A percentile compares a stretch with the other conserved stretches of the same genome.
These are phyloP conservation scores for Eledone cirrhosa DNA, from an alignment of 2,888 invertebrate genomes.

Conservation along the genomic window DNA sequence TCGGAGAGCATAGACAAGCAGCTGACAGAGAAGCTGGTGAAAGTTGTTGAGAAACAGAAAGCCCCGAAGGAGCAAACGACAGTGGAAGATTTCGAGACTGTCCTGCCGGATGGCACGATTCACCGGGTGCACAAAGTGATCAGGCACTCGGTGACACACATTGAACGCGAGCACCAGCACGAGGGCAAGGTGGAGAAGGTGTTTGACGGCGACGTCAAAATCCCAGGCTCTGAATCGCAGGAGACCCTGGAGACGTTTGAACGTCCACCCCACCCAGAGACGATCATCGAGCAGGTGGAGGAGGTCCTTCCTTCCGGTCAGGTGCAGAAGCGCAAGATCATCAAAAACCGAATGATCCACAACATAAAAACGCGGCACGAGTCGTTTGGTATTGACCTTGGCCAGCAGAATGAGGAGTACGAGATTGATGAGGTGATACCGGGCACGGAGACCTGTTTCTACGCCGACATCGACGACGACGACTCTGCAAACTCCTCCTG, in stretches of 20 bases:
- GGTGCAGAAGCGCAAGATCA: slow-evolving; percentile 50
- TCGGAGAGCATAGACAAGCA: slow-evolving; percentile 46
- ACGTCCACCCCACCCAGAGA: slow-evolving; percentile 46
- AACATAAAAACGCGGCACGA: slow-evolving; percentile 50
- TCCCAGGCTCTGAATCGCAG: slow-evolving; percentile 39
- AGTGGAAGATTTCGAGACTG: slow-evolving; percentile 49
- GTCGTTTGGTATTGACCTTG: slow-evolving; percentile 49
- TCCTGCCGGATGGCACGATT: slow-evolving; percentile 57
- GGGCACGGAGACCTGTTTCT: slow-evolving; percentile 56
- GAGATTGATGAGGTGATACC: slow-evolving; percentile 58
- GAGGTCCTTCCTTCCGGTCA: slow-evolving; percentile 55
- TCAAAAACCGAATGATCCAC: slow-evolving; percentile 57
- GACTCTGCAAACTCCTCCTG: background rate
- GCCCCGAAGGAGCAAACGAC: slow-evolving; percentile 46
- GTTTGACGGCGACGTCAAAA: slow-evolving; percentile 45
- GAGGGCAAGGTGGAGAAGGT: slow-evolving; percentile 47
- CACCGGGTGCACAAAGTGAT: slow-evolving; percentile 47
- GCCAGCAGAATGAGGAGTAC: slow-evolving; percentile 44
- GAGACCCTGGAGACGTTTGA: slow-evolving; percentile 46
- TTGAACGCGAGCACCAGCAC: slow-evolving; percentile 37
- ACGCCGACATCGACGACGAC: slow-evolving; percentile 35
- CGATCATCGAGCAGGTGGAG: slow-evolving; percentile 54
- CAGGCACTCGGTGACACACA: slow-evolving; percentile 48
- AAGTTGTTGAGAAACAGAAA: slow-evolving; percentile 44
- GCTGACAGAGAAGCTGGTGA: slow-evolving; percentile 38